phyloP scores from a whole-genome alignment of 2,888 invertebrate species.

The Hydriomena furcata region DNA sequence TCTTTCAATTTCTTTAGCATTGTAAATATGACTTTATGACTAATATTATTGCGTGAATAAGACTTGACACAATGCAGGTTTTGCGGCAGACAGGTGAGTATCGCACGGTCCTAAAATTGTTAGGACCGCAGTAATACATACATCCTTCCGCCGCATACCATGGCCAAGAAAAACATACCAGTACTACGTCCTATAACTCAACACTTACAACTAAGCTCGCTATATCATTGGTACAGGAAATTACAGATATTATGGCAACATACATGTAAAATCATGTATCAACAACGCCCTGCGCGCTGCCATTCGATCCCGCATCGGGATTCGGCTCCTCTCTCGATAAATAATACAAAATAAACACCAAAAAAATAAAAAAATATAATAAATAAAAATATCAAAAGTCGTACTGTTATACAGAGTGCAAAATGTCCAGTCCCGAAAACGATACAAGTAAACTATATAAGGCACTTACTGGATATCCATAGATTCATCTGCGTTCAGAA shows the following conservation, averaged over 20 bases:
- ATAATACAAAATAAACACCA: too few relatives aligned
- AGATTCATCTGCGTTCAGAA: background rate
- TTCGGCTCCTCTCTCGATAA: too few relatives aligned
- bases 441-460: slow-evolving; percentile 6
- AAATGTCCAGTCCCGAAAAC: background rate
- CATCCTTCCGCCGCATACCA: background rate
- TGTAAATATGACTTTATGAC: too few relatives aligned
- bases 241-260: background rate
- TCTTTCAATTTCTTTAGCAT: too few relatives aligned
- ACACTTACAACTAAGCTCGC: slow-evolving; percentile 6
- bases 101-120: slow-evolving; percentile 5
- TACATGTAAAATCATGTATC: slow-evolving; percentile 6
- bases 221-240: slow-evolving; percentile 1
- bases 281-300: background rate
- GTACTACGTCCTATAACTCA: slow-evolving; percentile 9
- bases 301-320: background rate
- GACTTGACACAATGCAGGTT: too few relatives aligned
- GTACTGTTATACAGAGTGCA: background rate
- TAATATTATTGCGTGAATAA: too few relatives aligned
- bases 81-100: background rate
- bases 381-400: too few relatives aligned
- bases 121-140: slow-evolving; percentile 9
- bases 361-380: too few relatives aligned
- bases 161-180: background rate
- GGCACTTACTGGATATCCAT: slow-evolving; percentile 1